Evolutionary conservation across 2,888 invertebrate genomes (phyloP).

Genomic region (Brenthis ino): DNA sequence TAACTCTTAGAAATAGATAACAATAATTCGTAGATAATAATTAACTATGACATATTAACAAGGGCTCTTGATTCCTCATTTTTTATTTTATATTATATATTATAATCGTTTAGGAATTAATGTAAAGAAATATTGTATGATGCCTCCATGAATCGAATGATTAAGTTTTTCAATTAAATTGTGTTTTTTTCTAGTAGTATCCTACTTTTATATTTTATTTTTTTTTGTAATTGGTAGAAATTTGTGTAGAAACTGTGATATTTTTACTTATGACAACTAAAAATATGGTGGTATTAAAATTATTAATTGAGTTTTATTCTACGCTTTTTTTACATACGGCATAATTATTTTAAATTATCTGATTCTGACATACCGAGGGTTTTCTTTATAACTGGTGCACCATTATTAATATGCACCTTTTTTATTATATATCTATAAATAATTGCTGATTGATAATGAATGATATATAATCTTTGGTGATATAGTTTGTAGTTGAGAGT

Average conservation of each 20-base stretch:
- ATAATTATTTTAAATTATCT: too few species aligned
- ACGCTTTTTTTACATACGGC: background rate
- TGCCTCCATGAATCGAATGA: background rate
- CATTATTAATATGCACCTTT: background rate
- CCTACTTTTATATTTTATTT: background rate
- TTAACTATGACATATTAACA: background rate
- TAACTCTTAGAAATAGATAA: conserved; percentile 11
- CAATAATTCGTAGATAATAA: background rate
- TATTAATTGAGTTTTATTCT: background rate
- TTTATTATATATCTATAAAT: background rate
- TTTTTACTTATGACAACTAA: conserved; percentile 16
- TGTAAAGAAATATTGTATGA: background rate
- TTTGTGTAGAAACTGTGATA: conserved; percentile 18
- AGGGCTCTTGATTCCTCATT: background rate
- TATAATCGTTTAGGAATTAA: too few species aligned
- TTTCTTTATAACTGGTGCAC: background rate
- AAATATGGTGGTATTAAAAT: background rate
- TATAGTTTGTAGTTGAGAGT: conserved; percentile 12
- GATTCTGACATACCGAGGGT: too few species aligned
- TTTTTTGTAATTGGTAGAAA: conserved; percentile 3
- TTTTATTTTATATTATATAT: background rate
- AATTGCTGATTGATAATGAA: conserved; percentile 1
- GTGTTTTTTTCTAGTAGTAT: background rate
- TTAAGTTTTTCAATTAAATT: background rate
- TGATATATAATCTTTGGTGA: conserved; percentile 4